These are phyloP conservation scores for Erebia epiphron DNA, from an alignment of 2,888 invertebrate genomes.

Conservation along the genomic window DNA sequence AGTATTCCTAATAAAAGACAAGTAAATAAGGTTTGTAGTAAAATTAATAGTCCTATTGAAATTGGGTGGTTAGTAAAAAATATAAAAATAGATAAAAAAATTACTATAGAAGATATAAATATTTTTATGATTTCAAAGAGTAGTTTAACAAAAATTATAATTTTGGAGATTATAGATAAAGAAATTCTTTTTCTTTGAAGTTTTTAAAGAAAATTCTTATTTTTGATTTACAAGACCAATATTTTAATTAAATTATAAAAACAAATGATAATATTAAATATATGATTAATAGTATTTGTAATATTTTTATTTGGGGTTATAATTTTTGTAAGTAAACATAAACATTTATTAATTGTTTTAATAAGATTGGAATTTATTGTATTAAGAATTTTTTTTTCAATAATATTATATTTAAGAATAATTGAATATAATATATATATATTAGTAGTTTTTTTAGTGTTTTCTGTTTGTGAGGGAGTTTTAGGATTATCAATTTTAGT, in stretches of 20 bases:
- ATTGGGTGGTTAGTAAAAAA: conserved; percentile 72
- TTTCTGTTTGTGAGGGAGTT: conserved; percentile 85
- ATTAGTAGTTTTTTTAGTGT: conserved; percentile 84
- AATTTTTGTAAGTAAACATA: conserved; percentile 81
- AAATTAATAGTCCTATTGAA: conserved; percentile 79
- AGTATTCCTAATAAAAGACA: conserved; percentile 73
- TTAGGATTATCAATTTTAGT: conserved; percentile 85
- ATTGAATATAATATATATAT: conserved; percentile 79
- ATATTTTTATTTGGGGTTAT: conserved; percentile 66
- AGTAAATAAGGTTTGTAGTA: conserved; percentile 78
- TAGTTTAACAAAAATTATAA: conserved; percentile 87
- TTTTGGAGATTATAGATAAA: conserved; percentile 87
- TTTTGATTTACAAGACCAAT: conserved; percentile 87
- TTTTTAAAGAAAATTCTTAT: conserved; percentile 82
- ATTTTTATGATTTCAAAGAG: conserved; percentile 76
- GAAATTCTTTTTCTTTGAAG: conserved; percentile 82
- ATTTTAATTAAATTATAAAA: conserved; percentile 87
- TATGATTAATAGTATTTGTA: conserved; percentile 67
- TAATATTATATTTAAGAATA: conserved; percentile 72
- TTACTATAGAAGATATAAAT: conserved; percentile 56
- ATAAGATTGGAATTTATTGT: conserved; percentile 85
- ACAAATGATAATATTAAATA: conserved; percentile 75
- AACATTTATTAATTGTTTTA: conserved; percentile 83
- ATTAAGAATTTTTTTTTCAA: conserved; percentile 71
- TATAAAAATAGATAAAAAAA: conserved; percentile 58